Base-by-base conservation (phyloP, 2,113 vertebrate species). In the Gambusia holbrooki region DNA sequence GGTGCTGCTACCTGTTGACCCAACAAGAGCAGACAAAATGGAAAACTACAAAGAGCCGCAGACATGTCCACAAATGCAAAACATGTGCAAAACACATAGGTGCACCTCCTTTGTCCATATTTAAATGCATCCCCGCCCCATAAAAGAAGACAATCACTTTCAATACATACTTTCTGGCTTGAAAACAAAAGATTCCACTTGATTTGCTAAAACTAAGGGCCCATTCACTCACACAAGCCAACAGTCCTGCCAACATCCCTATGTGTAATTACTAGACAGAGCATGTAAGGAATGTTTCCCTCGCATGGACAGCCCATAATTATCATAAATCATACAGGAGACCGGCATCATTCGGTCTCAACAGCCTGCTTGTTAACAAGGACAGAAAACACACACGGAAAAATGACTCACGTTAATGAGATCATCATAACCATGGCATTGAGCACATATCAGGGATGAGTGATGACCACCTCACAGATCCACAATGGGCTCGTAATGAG, bases 1-100 rank as follows among this genome's bases (percentile, higher is more conserved):
- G 84, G 78, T 14, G 69, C 67, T 68, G 67, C 77, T 89, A 91
- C 89, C 82, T 90, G 85, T 90, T 91, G 85, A 83, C 78, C 71
- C 64, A 58, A 11, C 4, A 10, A 73, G 51, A n/a, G 65, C 73
- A 84, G 63, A 86, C 69, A 70, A 82, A 58, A 72, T 69, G 66
- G 60, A 75, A 71, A 58, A n/a, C 61, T 6, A 45, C 64, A 80
- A 61, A 40, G 9, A n/a, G 22, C 51, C 12, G 5, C 13, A 8
- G 9, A 66, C 30, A 66, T 48, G 27, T 1, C n/a, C n/a, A 54
- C n/a, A 35, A 37, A 66, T 71, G 48, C 51, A 48, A 66, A 54
- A 28, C 29, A 54, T 27, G 32, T 27, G 27, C 37, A 71, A 58
- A 58, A 28, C 32, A 61, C 69, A 37, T 5, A 25, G 60, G 62